phyloP scores from a whole-genome alignment of 2,113 vertebrate species.

The Phylloscopus whistleri region DNA sequence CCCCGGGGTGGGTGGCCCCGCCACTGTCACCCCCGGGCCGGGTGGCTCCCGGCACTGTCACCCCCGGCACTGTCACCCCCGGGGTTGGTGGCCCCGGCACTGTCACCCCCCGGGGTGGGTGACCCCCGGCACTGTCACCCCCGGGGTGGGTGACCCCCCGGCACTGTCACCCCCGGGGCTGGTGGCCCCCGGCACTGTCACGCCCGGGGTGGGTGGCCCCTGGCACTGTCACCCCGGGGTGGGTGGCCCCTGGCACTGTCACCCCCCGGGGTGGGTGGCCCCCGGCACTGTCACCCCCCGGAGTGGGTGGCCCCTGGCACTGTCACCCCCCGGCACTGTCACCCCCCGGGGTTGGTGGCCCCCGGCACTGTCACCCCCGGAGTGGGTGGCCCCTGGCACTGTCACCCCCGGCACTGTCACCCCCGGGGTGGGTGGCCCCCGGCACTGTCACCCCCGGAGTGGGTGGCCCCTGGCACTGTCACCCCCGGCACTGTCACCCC shows the following conservation, averaged over 20 bases:
- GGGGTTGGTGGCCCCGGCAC: background rate
- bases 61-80: too few relatives aligned
- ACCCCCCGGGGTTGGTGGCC: too few relatives aligned
- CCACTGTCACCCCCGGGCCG: background rate
- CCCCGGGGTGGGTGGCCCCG: background rate
- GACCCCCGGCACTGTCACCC: background rate
- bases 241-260: background rate
- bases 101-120: background rate
- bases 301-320: background rate
- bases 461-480: too few relatives aligned
- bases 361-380: background rate
- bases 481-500: background rate
- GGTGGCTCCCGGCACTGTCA: background rate
- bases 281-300: background rate
- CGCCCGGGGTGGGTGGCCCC: too few relatives aligned
- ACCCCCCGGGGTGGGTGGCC: too few relatives aligned
- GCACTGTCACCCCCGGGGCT: background rate
- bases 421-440: accelerated
- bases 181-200: background rate
- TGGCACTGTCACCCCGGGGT: background rate
- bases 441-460: background rate
- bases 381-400: background rate
- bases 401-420: background rate
- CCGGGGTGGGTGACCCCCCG: too few relatives aligned
- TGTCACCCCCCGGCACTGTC: too few relatives aligned